Evolutionary conservation across 2,797 vertebrate species (phyloP), one percentile per base, ranked within the genome.

Genomic region (Fundulus diaphanus): DNA sequence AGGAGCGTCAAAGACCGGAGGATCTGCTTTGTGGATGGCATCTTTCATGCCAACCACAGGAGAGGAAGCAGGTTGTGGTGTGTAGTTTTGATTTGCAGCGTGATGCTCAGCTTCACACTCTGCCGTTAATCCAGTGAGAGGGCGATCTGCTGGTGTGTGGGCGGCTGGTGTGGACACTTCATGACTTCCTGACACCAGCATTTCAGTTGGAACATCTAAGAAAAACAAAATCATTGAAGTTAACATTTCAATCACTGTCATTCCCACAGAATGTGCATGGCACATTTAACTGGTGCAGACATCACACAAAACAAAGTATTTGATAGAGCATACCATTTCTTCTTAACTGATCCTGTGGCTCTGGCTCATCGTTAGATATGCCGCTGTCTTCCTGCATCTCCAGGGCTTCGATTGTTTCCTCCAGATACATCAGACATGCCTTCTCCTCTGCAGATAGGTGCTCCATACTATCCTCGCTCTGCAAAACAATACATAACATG

Each of bases 371-470:
- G 0, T 94, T 95, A 40, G 97, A 97, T 56, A 97, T 79, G 29
- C 97, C 95, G 0, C 96, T 97, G 93, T 98, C 97, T 44, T 95
- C 95, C 80, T 98, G 97, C 1, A 92, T 77, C 69, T 98, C 97
- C 87, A 99, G 83, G 0, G 97, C 96, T 84, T 97, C 97, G 0
- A 99, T 97, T 0, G 97, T 98, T 89, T 97, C 96, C 85, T 99
- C 97, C 73, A 99, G 90, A 89, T 97, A 99, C 90, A 96, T 95
- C 75, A 99, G 91, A 65, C 97, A 98, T 5, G 96, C 98, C 15
- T 96, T 96, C 85, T 98, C 98, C 48, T 98, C 98, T 16, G 96
- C 92, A 0, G 98, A 97, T 33, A 99, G 90, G 81, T 97, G 93
- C 81, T 98, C 97, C 83, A 98, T 96, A 71, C 95, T 97, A 89